Conservation (phyloP, 35 echinoderm and acorn worm genomes). For the Ophiothrix spiculata region DNA sequence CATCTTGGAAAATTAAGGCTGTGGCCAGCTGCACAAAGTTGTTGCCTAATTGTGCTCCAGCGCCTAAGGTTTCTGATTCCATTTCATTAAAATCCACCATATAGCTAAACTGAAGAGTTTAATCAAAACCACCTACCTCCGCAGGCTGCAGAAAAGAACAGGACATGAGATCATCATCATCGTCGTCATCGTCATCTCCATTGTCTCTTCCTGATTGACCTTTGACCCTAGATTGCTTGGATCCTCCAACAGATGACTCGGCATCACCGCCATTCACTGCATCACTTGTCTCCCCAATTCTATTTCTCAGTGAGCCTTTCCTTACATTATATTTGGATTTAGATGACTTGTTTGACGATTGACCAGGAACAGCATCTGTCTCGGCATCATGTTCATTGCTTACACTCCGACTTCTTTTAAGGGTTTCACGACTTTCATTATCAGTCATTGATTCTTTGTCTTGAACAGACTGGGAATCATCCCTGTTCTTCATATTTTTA, state of each 20-base stretch:
- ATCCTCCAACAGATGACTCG: not conserved
- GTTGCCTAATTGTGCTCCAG: too few relatives aligned
- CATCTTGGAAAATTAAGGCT: too few relatives aligned
- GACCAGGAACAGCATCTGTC: not conserved
- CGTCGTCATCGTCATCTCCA: not conserved
- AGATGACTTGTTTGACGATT: not conserved
- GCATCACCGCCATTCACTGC: not conserved
- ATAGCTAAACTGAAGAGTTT: too few relatives aligned
- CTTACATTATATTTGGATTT: not conserved
- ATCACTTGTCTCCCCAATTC: conserved; percentile 14
- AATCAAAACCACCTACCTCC: not conserved
- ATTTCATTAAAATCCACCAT: too few relatives aligned
- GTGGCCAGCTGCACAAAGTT: too few relatives aligned
- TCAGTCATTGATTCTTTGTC: too few relatives aligned
- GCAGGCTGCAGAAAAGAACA: conserved; percentile 26
- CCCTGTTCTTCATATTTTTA: too few relatives aligned
- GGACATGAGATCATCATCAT: conserved; percentile 39
- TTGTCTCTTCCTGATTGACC: conserved; percentile 24
- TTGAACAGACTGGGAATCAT: too few relatives aligned
- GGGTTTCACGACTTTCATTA: too few relatives aligned
- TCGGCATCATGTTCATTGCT: not conserved
- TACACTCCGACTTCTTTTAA: not conserved
- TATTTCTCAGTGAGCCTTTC: not conserved
- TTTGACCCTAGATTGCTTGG: not conserved
- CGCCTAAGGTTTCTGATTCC: too few relatives aligned